Evolutionary conservation across 2,113 vertebrate species (phyloP).

Genomic region (Dicaeum eximium): DNA sequence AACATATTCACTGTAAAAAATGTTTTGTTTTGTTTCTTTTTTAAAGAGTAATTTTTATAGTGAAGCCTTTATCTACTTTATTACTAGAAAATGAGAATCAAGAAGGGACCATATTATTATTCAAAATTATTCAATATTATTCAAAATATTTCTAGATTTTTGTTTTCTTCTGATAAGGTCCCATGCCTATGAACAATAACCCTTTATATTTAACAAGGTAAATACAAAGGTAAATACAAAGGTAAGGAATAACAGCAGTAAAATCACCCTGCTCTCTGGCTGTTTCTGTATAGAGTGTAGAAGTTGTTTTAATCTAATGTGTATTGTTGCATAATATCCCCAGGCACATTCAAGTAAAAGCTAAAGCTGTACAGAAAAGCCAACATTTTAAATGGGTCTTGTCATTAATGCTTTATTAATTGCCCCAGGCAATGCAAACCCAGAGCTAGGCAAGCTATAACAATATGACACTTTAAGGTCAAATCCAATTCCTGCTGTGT

Average conservation of each 20-base stretch:
- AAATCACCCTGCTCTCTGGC: conserved; percentile 51
- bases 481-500: conserved; percentile 86
- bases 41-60: background rate
- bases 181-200: background rate
- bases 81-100: background rate
- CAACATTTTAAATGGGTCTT: conserved; percentile 95
- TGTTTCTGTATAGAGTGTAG: conserved; percentile 59
- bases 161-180: background rate
- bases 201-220: conserved; percentile 47
- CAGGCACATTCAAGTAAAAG: conserved; percentile 81
- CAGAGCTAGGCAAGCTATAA: conserved; percentile 84
- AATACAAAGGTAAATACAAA: background rate
- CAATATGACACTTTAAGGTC: conserved; percentile 98
- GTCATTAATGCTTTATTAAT: conserved; percentile 99
- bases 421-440: conserved; percentile 86
- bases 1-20: background rate
- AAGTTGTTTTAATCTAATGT: conserved; percentile 77
- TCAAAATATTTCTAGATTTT: background rate
- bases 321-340: conserved; percentile 76
- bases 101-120: background rate
- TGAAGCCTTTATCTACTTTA: background rate
- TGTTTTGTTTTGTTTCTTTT: background rate
- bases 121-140: conserved; percentile 14
- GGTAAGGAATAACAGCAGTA: conserved; percentile 47
- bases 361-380: conserved; percentile 85